Evolutionary conservation across 2,888 invertebrate genomes (phyloP), one percentile per base, ranked within the genome.

Genomic region (Latrodectus hesperus): DNA sequence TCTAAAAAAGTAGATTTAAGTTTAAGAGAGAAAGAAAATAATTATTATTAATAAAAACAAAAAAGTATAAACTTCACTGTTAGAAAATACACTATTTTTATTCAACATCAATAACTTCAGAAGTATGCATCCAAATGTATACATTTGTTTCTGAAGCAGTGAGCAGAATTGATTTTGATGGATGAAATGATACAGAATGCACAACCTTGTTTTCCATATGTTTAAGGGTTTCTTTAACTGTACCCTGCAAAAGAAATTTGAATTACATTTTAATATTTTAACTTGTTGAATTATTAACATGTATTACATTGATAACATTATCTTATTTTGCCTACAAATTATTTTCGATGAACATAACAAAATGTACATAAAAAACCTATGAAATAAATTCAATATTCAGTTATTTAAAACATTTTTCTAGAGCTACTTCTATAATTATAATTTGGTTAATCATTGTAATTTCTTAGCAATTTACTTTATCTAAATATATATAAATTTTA

Each of bases 111-210:
- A 12, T 16, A n/a, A 60, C 10, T 52, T 84, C 76, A 72, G 22
- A 26, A 10, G 72, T 26, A 73, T 83, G 80, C 16, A 71, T 51
- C 96, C 96, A 96, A 76, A 96, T 91, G 91, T 95, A 95, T 74
- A 96, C 93, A 88, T 94, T 95, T 90, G 94, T 94, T 90, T 95
- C 95, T 90, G 95, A 95, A 0, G 96, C 95, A n/a, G 95, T 95
- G 26, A 97, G 90, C 55, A 97, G 92, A 90, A 93, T 93, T 90
- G 94, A 94, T 90, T 95, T 94, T 17, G 94, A 95, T 0, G 98
- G 98, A 93, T 98, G 98, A 88, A 96, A 94, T 89, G 94, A 94
- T 26, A 98, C 90, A 0, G 98, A 97, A 89, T 96, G 95, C 0
- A 97, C 94, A 0, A 95, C 95, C 87, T 94, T 94, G 76, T 94